Conservation (phyloP, 2,797 vertebrate species). For the Microctenopoma lineatum region DNA sequence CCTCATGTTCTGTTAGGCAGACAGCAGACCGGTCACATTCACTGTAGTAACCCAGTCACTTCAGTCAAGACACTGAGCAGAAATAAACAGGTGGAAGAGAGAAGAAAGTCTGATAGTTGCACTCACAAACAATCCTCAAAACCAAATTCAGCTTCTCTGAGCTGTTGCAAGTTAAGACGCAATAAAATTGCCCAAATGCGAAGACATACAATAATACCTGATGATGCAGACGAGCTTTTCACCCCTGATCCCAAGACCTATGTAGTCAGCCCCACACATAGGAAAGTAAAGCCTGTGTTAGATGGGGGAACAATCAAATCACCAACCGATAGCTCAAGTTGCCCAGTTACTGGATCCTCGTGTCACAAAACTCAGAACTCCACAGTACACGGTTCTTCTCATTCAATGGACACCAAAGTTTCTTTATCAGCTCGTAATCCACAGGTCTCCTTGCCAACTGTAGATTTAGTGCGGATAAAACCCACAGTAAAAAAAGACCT, state of each 20-base stretch:
- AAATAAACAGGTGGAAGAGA: constrained; percentile 23
- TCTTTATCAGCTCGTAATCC: neutral
- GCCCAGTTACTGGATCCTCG: constrained; percentile 5
- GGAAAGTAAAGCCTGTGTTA: constrained; percentile 40
- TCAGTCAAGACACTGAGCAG: constrained; percentile 16
- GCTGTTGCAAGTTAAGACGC: constrained; percentile 7
- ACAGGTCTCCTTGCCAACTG: constrained; percentile 17
- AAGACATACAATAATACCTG: constrained; percentile 7
- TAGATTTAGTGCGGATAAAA: constrained; percentile 48
- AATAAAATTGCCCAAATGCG: constrained; percentile 40
- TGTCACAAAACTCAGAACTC: constrained; percentile 23
- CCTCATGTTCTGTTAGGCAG: constrained; percentile 5
- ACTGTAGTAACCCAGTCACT: neutral
- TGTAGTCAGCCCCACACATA: constrained; percentile 23
- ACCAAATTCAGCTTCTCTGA: constrained; percentile 11
- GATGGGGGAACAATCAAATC: constrained; percentile 14
- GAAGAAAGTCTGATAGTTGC: constrained; percentile 8
- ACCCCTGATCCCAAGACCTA: constrained; percentile 69
- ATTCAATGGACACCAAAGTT: neutral
- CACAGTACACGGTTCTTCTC: neutral
- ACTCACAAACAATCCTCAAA: constrained; percentile 40
- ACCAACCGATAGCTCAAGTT: neutral
- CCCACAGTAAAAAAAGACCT: constrained; percentile 13
- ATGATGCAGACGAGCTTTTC: constrained; percentile 61
- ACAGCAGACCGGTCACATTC: constrained; percentile 4